Evolutionary conservation across 2,888 invertebrate species (phyloP).

Genomic region (Iphiclides podalirius): DNA sequence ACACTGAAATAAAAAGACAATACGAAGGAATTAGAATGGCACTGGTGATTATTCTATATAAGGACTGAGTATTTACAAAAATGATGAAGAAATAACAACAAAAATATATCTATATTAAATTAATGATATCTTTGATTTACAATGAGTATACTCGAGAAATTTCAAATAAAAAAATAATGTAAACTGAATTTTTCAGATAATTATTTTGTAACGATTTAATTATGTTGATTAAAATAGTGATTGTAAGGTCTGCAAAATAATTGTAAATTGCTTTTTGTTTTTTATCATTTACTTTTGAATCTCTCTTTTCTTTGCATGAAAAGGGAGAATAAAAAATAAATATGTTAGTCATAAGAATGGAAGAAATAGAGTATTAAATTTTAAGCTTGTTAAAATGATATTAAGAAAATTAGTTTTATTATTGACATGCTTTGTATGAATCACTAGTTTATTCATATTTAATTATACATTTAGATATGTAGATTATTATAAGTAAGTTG

Average conservation of each 20-base stretch:
- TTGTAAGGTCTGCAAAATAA: neutral
- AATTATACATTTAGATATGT: neutral
- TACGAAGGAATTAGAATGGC: slow-evolving; percentile 24
- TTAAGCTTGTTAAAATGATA: neutral
- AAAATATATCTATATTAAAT: too few relatives aligned
- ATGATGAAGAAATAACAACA: too few relatives aligned
- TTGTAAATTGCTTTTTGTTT: neutral
- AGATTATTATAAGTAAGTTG: neutral
- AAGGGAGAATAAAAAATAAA: neutral
- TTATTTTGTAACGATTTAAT: too few relatives aligned
- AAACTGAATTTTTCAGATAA: too few relatives aligned
- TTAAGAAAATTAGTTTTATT: neutral
- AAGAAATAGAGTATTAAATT: neutral
- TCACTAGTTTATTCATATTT: too few relatives aligned
- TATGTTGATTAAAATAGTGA: too few relatives aligned
- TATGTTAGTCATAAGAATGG: neutral
- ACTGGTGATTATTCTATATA: slow-evolving; percentile 4
- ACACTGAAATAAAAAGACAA: slow-evolving; percentile 63
- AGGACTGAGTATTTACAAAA: slow-evolving; percentile 4
- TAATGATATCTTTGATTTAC: too few relatives aligned
- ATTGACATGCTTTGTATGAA: too few relatives aligned
- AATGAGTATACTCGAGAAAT: slow-evolving; percentile 13
- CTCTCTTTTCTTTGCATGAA: neutral
- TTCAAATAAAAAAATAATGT: neutral
- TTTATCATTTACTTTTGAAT: neutral